phyloP scores from a whole-genome alignment of 2,797 vertebrate species.

The Poeciliopsis infans region DNA sequence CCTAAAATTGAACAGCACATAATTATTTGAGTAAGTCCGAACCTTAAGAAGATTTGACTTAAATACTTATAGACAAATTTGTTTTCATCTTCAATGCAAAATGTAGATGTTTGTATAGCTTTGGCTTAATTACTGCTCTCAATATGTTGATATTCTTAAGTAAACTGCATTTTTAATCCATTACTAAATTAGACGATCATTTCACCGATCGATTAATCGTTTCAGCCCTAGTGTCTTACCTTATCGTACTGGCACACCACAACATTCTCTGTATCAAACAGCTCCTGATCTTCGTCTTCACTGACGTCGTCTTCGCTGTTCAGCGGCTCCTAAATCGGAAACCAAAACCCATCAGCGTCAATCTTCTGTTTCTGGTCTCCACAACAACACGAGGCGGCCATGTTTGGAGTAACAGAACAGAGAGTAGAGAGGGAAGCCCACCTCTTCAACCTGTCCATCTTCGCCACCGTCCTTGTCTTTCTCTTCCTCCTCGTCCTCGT shows the following conservation, averaged over 20 bases:
- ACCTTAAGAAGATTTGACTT: no score
- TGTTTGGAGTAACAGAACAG: not conserved
- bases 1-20: no score
- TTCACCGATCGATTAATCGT: no score
- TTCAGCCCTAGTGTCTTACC: constrained; percentile 72
- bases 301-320: constrained; percentile 98
- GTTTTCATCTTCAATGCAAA: no score
- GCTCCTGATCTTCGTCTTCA: constrained; percentile 95
- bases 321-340: constrained; percentile 88
- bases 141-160: no score
- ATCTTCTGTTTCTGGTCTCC: not conserved
- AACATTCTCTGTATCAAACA: constrained; percentile 98
- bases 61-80: no score
- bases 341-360: not conserved
- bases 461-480: constrained; percentile 96
- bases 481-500: constrained; percentile 97
- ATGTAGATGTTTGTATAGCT: no score
- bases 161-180: no score
- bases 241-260: constrained; percentile 99
- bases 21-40: no score
- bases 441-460: constrained; percentile 98
- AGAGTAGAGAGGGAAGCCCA: constrained; percentile 56
- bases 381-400: not conserved
- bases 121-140: no score
- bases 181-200: no score